A percentile compares a stretch with the other conserved stretches of the same genome.
Evolutionary conservation across 2,888 invertebrate species (phyloP).

Genomic region (Heliconius sara): DNA sequence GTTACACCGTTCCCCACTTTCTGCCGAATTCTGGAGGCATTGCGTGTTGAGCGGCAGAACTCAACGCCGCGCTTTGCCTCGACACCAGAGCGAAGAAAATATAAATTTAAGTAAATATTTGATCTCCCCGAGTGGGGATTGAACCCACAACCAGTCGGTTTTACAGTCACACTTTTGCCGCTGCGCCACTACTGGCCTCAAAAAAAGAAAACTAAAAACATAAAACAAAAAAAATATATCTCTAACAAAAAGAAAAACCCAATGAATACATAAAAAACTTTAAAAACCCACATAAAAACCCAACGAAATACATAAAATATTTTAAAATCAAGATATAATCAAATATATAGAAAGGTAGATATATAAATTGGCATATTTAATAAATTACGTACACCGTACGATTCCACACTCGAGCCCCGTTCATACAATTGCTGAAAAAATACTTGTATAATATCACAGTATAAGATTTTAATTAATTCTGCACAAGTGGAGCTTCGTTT

Average conservation of each 20-base stretch:
- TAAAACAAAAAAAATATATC: too few species aligned
- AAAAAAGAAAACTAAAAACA: not conserved
- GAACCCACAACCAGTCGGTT: too few species aligned
- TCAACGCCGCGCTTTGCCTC: too few species aligned
- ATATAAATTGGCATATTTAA: slow-evolving; percentile 17
- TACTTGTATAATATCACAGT: slow-evolving; percentile 25
- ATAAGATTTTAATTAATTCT: slow-evolving; percentile 25
- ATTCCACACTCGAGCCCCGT: slow-evolving; percentile 25
- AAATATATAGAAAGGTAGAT: slow-evolving; percentile 1
- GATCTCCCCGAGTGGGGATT: too few species aligned
- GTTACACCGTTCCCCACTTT: too few species aligned
- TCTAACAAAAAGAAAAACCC: not conserved
- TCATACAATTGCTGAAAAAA: slow-evolving; percentile 26
- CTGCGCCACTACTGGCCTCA: too few species aligned
- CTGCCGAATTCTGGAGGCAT: too few species aligned
- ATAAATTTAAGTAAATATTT: too few species aligned
- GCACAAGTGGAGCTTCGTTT: slow-evolving; percentile 4
- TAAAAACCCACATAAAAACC: not conserved
- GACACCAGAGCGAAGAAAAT: too few species aligned
- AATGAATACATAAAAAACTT: not conserved
- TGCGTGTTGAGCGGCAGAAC: too few species aligned
- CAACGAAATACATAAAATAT: not conserved
- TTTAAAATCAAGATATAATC: not conserved
- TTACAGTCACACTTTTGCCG: too few species aligned
- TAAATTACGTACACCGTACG: slow-evolving; percentile 9